phyloP scores from a whole-genome alignment of 1,140 invertebrate genomes.

The Trachelipus rathkii region DNA sequence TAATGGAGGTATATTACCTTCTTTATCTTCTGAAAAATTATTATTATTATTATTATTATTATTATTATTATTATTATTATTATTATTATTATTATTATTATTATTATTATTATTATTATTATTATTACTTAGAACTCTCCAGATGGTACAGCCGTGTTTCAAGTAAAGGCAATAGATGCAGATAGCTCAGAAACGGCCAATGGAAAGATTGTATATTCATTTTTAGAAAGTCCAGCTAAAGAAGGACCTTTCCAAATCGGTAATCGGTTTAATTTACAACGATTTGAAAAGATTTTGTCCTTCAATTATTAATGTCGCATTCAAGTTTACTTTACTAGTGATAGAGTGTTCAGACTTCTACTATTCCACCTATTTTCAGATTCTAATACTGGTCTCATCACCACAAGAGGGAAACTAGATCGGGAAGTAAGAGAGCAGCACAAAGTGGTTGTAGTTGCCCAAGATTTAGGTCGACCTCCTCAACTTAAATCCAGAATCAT shows the following conservation, averaged over 20 bases:
- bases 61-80: neutral
- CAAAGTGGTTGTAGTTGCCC: conserved; percentile 67
- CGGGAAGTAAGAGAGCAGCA: conserved; percentile 67
- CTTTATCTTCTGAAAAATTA: neutral
- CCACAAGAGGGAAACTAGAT: conserved; percentile 63
- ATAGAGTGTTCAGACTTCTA: too few species aligned
- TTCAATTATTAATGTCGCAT: too few species aligned
- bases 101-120: neutral
- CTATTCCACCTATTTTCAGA: conserved; percentile 47
- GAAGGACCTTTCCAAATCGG: conserved; percentile 63
- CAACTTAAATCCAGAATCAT: conserved; percentile 68
- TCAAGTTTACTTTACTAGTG: too few species aligned
- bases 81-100: too few species aligned
- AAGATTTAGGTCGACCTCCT: conserved; percentile 68
- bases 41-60: neutral
- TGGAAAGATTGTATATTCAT: conserved; percentile 67
- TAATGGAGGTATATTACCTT: conserved; percentile 60
- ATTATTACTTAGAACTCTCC: conserved; percentile 60
- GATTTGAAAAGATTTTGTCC: too few species aligned
- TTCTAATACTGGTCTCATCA: conserved; percentile 67
- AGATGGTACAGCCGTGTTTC: conserved; percentile 68
- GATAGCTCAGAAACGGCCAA: conserved; percentile 70
- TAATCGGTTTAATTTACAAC: conserved; percentile 43
- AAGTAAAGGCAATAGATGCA: conserved; percentile 71
- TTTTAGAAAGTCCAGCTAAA: conserved; percentile 64